Evolutionary conservation across 2,113 vertebrate genomes (phyloP).

Genomic region (Melanerpes formicivorus): DNA sequence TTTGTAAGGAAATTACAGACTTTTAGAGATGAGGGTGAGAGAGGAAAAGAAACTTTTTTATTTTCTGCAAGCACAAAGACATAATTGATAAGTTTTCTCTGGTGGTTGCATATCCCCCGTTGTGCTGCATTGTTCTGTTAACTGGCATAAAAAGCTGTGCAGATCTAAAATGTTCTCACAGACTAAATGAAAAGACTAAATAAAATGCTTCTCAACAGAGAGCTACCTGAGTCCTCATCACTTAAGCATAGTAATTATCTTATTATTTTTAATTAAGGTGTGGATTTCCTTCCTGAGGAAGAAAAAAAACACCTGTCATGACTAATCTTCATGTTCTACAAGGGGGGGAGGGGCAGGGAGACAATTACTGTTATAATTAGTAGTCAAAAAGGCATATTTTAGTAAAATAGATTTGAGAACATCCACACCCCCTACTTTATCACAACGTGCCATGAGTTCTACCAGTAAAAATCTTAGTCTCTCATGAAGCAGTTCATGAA

Average conservation of each 20-base stretch:
- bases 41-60: neutral
- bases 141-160: neutral
- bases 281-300: conserved; percentile 31
- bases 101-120: neutral
- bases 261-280: conserved; percentile 30
- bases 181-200: neutral
- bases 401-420: neutral
- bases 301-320: neutral
- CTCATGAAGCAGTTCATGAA: accelerated
- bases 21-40: neutral
- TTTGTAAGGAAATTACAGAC: neutral
- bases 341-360: neutral
- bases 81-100: neutral
- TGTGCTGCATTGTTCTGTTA: neutral
- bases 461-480: neutral
- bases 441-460: neutral
- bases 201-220: conserved; percentile 2
- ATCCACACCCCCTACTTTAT: neutral
- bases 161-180: neutral
- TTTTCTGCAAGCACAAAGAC: neutral
- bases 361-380: neutral
- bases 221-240: neutral
- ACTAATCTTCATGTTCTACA: neutral
- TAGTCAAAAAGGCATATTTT: neutral
- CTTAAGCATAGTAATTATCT: conserved; percentile 28